A percentile compares a stretch with the other conserved stretches of the same genome.
These are phyloP conservation scores for Onychostruthus taczanowskii DNA, from an alignment of 2,113 vertebrate genomes.

Conservation along the genomic window DNA sequence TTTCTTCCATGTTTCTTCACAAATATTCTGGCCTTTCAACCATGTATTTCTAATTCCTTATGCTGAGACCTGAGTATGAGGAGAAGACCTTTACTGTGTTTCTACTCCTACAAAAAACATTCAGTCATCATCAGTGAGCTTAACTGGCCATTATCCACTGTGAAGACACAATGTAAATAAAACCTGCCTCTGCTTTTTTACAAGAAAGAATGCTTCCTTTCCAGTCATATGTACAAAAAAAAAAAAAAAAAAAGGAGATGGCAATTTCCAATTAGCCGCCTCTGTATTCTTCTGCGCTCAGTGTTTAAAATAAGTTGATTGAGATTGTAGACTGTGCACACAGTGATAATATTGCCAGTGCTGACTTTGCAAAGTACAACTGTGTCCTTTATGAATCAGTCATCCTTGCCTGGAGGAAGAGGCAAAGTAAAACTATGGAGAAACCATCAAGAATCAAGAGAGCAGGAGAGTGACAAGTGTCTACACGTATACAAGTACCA, in stretches of 20 bases:
- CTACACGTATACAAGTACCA: neutral
- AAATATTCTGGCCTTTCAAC: neutral
- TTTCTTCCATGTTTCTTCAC: neutral
- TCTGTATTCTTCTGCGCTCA: neutral
- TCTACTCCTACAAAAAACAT: neutral
- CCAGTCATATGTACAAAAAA: neutral
- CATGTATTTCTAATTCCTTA: neutral
- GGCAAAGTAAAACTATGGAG: neutral
- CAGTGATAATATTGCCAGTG: neutral
- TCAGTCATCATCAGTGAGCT: slow-evolving; percentile 16
- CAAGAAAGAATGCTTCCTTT: neutral
- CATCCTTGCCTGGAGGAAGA: neutral
- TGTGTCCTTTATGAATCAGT: neutral
- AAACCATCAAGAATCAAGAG: neutral
- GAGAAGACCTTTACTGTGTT: neutral
- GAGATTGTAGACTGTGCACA: neutral
- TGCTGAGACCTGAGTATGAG: neutral
- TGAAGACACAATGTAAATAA: neutral
- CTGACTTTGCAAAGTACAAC: neutral
- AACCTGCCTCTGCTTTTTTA: neutral
- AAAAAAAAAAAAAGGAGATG: neutral
- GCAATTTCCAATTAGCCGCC: neutral
- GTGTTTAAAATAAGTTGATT: neutral
- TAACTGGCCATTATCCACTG: neutral
- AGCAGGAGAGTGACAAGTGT: neutral